These are phyloP conservation scores for Brachycybe producta DNA, from an alignment of 2,888 invertebrate species.

Conservation along the genomic window DNA sequence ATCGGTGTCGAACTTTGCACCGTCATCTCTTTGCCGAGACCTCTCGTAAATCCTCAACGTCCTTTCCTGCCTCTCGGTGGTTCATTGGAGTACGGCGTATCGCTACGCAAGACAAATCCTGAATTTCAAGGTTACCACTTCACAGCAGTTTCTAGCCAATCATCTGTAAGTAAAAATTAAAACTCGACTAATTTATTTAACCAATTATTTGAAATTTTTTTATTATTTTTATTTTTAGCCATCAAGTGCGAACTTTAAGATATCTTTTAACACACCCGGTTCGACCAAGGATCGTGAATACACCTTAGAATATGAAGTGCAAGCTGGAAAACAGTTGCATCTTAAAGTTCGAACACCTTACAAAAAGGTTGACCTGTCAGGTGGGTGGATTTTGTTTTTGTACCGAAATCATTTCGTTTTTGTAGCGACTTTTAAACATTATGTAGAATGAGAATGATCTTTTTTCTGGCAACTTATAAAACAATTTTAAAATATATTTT, in stretches of 20 bases:
- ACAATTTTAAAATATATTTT: too few species aligned
- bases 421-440: too few species aligned
- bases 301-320: conserved; percentile 27
- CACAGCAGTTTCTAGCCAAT: conserved; percentile 5
- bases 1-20: conserved; percentile 9
- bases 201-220: not conserved
- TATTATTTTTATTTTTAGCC: not conserved
- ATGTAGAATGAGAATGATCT: too few species aligned
- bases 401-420: too few species aligned
- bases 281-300: conserved; percentile 54
- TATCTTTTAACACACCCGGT: conserved; percentile 62
- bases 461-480: too few species aligned
- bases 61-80: not conserved
- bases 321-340: conserved; percentile 24
- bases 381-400: too few species aligned
- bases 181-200: not conserved
- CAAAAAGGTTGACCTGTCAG: conserved; percentile 29
- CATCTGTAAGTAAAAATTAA: not conserved
- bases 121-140: conserved; percentile 12
- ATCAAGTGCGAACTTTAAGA: conserved; percentile 2
- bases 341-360: conserved; percentile 29
- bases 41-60: not conserved
- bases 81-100: not conserved
- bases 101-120: conserved; percentile 6
- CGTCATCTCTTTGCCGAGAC: conserved; percentile 3